Base-by-base conservation (phyloP, 2,888 invertebrate species). In the Ectemnius cavifrons region DNA sequence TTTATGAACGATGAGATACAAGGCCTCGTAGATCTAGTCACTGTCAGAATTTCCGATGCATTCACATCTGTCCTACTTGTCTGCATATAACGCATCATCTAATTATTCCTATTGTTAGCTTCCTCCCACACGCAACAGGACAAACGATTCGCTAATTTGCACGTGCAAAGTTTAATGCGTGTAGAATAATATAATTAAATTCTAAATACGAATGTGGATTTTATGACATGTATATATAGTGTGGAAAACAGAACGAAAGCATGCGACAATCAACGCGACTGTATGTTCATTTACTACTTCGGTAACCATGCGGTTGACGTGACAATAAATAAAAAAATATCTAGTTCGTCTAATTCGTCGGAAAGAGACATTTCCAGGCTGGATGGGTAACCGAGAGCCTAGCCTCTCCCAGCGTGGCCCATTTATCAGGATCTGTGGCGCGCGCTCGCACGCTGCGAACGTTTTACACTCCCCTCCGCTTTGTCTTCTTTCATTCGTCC, bases 1-100 rank as follows among this genome's bases (percentile, higher is more conserved):
- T 84, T 85, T 84, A 85, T 81, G 81, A 73, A 68, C 77, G 20
- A 73, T 68, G 70, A 82, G 75, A 82, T 76, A 82, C 78, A 71
- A 60, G 71, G 70, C 60, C 74, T 66, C 73, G 76, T 82, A 82
- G 73, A 84, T 78, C 76, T 80, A 64, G 57, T 18, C 47, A 63
- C 27, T 63, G 68, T 82, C 71, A 79, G 75, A 82, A 79, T 73
- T 79, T 78, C 74, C 69, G 71, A 59, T 61, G 59, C 37, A 47
- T 57, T 52, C 23, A 23, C 27, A 47, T n/a, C 16, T 64, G 16
- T 16, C 49, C 66, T n/a, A 63, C 71, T 71, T 37, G 61, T 56
- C 27, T 49, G 47, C 45, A 56, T 46, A 56, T 59, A 23, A 23
- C n/a, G 18, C 28, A 16, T 52, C 52, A 11, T 52, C 16, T 52